These are phyloP conservation scores for Melikaiella ostensackeni DNA, from an alignment of 2,888 invertebrate species.

Conservation along the genomic window DNA sequence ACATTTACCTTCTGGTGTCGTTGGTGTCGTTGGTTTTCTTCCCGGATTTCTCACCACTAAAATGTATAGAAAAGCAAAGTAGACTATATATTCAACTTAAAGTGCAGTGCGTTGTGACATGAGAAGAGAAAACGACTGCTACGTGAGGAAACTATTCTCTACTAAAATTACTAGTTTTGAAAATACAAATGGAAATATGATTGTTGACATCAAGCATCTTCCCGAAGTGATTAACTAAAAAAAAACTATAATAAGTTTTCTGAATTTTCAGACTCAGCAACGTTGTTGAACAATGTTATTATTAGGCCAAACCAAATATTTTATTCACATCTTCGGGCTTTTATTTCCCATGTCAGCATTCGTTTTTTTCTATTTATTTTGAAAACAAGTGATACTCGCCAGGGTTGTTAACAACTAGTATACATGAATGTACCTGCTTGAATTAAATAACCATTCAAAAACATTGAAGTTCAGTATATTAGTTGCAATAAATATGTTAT, in stretches of 20 bases:
- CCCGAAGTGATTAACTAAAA: not conserved
- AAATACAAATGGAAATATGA: not conserved
- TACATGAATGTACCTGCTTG: no score
- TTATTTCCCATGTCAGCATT: no score
- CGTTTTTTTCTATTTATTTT: no score
- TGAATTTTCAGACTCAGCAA: not conserved
- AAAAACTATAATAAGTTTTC: not conserved
- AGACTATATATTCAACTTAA: slow-evolving; percentile 57
- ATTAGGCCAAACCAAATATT: no score
- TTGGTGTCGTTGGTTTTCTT: slow-evolving; percentile 77
- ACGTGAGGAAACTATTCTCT: not conserved
- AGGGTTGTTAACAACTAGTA: no score
- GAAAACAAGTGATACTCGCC: no score
- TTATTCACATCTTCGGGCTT: no score
- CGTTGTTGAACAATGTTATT: no score
- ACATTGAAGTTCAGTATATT: no score
- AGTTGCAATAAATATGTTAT: no score
- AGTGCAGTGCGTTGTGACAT: not conserved
- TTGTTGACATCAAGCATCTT: not conserved
- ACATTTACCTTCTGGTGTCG: slow-evolving; percentile 79
- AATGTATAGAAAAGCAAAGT: slow-evolving; percentile 75
- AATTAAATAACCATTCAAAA: no score
- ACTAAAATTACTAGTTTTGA: not conserved
- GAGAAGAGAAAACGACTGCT: not conserved
- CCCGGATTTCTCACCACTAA: slow-evolving; percentile 79